Evolutionary conservation across 1,140 invertebrate species (phyloP).

Genomic region (Heliconius eleuchia): DNA sequence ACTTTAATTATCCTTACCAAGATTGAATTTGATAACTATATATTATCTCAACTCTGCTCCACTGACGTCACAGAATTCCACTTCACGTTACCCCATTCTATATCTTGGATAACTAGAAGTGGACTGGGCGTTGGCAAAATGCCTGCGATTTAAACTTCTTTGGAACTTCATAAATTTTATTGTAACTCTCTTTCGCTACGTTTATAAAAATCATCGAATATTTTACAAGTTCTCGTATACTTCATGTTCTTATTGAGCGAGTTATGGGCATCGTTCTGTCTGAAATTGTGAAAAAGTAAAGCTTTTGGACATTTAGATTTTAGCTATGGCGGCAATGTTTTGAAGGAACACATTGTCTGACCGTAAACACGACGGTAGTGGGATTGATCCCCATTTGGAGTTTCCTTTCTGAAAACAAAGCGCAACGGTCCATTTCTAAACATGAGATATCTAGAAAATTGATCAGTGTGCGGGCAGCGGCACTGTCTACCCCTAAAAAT

Average conservation of each 20-base stretch:
- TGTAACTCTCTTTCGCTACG: conserved; percentile 21
- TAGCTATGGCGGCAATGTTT: neutral
- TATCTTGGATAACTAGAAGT: conserved; percentile 26
- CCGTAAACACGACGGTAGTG: neutral
- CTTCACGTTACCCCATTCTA: conserved; percentile 18
- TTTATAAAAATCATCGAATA: conserved; percentile 31
- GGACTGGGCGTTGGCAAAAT: conserved; percentile 24
- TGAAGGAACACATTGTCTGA: no score
- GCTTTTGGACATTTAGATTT: neutral
- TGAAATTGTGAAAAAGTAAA: neutral
- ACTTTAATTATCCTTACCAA: no score
- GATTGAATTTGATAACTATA: no score
- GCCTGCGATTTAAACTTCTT: conserved; percentile 31
- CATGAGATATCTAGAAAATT: neutral
- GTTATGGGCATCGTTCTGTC: neutral
- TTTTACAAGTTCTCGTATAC: conserved; percentile 19
- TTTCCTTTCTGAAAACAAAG: neutral
- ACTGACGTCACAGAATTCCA: neutral
- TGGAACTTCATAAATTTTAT: conserved; percentile 32
- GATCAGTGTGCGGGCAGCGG: no score
- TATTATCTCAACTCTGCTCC: no score
- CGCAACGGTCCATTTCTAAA: neutral
- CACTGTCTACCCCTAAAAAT: no score
- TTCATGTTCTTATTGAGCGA: conserved; percentile 4
- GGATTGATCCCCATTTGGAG: no score